These are phyloP conservation scores for Dastarcus helophoroides DNA, from an alignment of 2,888 invertebrate species.

Conservation along the genomic window DNA sequence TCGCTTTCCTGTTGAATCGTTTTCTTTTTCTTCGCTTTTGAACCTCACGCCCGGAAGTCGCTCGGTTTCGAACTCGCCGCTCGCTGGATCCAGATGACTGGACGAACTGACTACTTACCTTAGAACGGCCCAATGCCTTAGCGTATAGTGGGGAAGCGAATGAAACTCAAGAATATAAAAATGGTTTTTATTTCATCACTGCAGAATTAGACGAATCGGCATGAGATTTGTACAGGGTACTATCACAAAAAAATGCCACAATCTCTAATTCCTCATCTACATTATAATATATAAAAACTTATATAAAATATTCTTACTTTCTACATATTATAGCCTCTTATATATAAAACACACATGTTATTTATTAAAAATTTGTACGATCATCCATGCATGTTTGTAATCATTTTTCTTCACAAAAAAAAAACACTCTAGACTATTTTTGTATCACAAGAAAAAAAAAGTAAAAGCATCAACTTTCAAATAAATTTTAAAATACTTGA, in stretches of 20 bases:
- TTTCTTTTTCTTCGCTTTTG: too few relatives aligned
- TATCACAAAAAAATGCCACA: constrained; percentile 10
- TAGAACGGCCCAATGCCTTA: too few relatives aligned
- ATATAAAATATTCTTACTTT: constrained; percentile 21
- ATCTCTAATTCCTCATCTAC: constrained; percentile 9
- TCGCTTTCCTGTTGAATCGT: too few relatives aligned
- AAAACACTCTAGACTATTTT: constrained; percentile 15
- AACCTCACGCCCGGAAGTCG: too few relatives aligned
- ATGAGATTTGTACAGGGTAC: constrained; percentile 12
- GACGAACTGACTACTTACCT: too few relatives aligned
- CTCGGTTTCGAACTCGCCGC: too few relatives aligned
- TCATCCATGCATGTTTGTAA: constrained; percentile 19
- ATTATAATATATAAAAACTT: constrained; percentile 19
- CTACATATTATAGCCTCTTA: constrained; percentile 23
- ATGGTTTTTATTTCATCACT: constrained; percentile 10
- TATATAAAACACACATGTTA: constrained; percentile 19
- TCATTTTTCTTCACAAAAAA: constrained; percentile 18
- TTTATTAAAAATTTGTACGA: constrained; percentile 21
- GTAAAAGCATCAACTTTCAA: constrained; percentile 12
- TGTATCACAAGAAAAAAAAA: constrained; percentile 19
- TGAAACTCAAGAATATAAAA: constrained; percentile 8
- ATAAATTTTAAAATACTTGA: constrained; percentile 20
- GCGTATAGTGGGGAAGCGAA: background rate
- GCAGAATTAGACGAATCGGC: constrained; percentile 10
- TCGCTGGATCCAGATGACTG: too few relatives aligned